Conservation (phyloP, 1,140 invertebrate species). For the Drosophila parabipectinata region DNA sequence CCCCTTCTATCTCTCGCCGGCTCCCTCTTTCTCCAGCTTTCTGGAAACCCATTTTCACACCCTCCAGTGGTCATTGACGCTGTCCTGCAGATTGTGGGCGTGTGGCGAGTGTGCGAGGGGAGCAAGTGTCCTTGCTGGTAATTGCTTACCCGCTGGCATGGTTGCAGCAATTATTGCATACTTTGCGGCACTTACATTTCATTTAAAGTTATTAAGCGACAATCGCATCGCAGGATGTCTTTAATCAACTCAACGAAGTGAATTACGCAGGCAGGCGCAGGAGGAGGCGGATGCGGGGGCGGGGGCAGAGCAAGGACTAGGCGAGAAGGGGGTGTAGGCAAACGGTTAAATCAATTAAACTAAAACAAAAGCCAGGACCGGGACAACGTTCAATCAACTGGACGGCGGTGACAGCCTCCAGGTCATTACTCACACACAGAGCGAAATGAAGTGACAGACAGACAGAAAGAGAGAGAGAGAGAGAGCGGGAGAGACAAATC, state of each 20-base stretch:
- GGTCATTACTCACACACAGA: conserved; percentile 72
- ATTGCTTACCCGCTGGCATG: conserved; percentile 49
- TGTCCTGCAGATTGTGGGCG: conserved; percentile 2
- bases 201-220: conserved; percentile 75
- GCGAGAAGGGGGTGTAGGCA: neutral
- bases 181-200: conserved; percentile 71
- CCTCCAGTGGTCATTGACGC: conserved; percentile 47
- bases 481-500: conserved; percentile 17
- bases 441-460: conserved; percentile 9
- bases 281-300: neutral
- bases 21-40: neutral
- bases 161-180: conserved; percentile 74
- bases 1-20: too few species aligned
- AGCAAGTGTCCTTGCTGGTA: conserved; percentile 32
- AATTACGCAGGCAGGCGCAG: neutral
- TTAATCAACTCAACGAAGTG: conserved; percentile 37
- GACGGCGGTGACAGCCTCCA: conserved; percentile 60
- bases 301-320: too few species aligned
- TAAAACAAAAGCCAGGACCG: conserved; percentile 63
- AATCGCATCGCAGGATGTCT: conserved; percentile 43
- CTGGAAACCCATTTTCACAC: conserved; percentile 22
- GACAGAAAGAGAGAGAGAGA: neutral
- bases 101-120: neutral
- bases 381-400: conserved; percentile 71
- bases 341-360: conserved; percentile 73